phyloP scores from a whole-genome alignment of 2,888 invertebrate genomes.

The Phortica okadai region DNA sequence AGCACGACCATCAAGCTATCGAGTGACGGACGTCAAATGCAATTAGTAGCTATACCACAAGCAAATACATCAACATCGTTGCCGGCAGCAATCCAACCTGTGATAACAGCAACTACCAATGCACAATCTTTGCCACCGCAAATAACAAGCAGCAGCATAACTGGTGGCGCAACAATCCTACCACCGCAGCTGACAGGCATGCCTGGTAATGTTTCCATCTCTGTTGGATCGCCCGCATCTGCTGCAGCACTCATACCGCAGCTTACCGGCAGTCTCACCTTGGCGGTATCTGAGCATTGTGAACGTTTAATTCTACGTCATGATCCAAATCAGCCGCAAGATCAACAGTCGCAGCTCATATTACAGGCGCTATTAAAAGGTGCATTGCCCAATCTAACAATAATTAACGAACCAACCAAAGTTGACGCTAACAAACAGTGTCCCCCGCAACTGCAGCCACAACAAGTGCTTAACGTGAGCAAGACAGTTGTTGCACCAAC shows the following conservation, averaged over 20 bases:
- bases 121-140: conserved; percentile 22
- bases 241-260: conserved; percentile 77
- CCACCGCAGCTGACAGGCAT: conserved; percentile 63
- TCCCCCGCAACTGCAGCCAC: conserved; percentile 44
- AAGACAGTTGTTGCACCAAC: conserved; percentile 39
- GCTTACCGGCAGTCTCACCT: conserved; percentile 80
- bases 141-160: conserved; percentile 34
- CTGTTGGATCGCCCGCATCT: conserved; percentile 71
- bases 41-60: conserved; percentile 66
- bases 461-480: conserved; percentile 24
- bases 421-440: conserved; percentile 52
- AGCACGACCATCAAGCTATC: conserved; percentile 61
- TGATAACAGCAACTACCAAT: conserved; percentile 31
- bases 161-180: conserved; percentile 58
- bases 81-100: conserved; percentile 42
- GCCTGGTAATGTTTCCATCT: conserved; percentile 69
- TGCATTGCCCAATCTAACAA: conserved; percentile 75
- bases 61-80: conserved; percentile 47
- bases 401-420: conserved; percentile 74
- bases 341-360: conserved; percentile 76
- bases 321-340: conserved; percentile 80
- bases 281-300: conserved; percentile 84
- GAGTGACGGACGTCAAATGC: conserved; percentile 67
- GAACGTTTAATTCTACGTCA: conserved; percentile 82
- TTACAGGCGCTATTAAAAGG: conserved; percentile 76